phyloP scores from a whole-genome alignment of 2,888 invertebrate species.

The Oscheius sp. region DNA sequence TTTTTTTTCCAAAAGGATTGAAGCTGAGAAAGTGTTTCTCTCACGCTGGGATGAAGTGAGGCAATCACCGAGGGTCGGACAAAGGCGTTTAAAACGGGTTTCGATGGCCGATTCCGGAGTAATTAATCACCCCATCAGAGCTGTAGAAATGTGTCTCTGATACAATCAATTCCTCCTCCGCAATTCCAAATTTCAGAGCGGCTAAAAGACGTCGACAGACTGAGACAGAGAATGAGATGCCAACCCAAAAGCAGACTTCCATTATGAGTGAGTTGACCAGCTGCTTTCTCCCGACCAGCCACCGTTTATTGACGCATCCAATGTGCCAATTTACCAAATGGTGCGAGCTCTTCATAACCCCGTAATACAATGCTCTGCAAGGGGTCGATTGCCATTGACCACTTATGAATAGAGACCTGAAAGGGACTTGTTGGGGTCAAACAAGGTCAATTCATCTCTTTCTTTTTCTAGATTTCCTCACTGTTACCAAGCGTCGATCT shows the following conservation, averaged over 20 bases:
- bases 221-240: not conserved
- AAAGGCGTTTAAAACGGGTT: slow-evolving; percentile 13
- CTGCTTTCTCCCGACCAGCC: not conserved
- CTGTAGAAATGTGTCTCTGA: not conserved
- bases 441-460: not conserved
- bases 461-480: slow-evolving; percentile 7
- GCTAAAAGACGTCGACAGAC: not conserved
- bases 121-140: not conserved
- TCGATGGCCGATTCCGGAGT: not conserved
- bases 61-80: not conserved
- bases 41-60: not conserved
- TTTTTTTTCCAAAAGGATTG: not conserved
- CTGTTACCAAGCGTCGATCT: not conserved
- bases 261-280: slow-evolving; percentile 19
- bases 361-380: slow-evolving; percentile 24
- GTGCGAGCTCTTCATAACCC: slow-evolving; percentile 5
- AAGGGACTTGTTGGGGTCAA: not conserved
- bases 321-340: slow-evolving; percentile 3
- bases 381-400: slow-evolving; percentile 11
- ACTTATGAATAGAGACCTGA: not conserved
- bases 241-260: slow-evolving; percentile 2
- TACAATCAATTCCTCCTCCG: too few species aligned
- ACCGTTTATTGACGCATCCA: slow-evolving; percentile 22
- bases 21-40: not conserved
- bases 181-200: slow-evolving; percentile 20